phyloP scores from a whole-genome alignment of 2,888 invertebrate genomes.

The Exocentrus adspersus region DNA sequence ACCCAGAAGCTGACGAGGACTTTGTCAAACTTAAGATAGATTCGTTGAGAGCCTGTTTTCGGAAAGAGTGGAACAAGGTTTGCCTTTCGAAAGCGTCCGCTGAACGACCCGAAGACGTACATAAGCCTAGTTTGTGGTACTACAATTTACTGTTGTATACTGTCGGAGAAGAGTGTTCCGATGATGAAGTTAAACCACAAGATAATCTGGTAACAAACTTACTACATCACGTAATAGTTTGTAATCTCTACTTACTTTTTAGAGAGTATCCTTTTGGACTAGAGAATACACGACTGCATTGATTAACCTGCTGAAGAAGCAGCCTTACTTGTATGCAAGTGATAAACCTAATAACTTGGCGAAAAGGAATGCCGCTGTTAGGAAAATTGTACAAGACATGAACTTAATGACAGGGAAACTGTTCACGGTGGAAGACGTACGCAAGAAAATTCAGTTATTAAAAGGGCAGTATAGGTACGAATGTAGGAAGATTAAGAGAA shows the following conservation, averaged over 20 bases:
- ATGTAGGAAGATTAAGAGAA: conserved; percentile 22
- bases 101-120: conserved; percentile 37
- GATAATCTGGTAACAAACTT: conserved; percentile 10
- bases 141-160: conserved; percentile 47
- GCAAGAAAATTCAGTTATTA: conserved; percentile 42
- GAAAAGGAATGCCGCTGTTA: conserved; percentile 35
- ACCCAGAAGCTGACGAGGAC: conserved; percentile 48
- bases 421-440: conserved; percentile 41
- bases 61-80: conserved; percentile 48
- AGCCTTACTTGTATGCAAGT: conserved; percentile 42
- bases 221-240: not conserved
- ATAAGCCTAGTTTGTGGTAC: conserved; percentile 50
- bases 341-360: conserved; percentile 4
- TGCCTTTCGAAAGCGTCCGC: conserved; percentile 37
- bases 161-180: conserved; percentile 42
- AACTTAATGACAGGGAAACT: conserved; percentile 33
- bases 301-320: conserved; percentile 46
- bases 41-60: conserved; percentile 44
- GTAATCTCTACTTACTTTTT: not conserved
- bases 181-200: conserved; percentile 28
- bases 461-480: conserved; percentile 46
- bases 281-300: conserved; percentile 43
- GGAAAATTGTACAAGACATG: conserved; percentile 39
- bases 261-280: conserved; percentile 44
- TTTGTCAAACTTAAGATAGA: conserved; percentile 46